Evolutionary conservation across 1,140 invertebrate genomes (phyloP), one percentile per base, ranked within the genome.

Genomic region (Drosophila triauraria): DNA sequence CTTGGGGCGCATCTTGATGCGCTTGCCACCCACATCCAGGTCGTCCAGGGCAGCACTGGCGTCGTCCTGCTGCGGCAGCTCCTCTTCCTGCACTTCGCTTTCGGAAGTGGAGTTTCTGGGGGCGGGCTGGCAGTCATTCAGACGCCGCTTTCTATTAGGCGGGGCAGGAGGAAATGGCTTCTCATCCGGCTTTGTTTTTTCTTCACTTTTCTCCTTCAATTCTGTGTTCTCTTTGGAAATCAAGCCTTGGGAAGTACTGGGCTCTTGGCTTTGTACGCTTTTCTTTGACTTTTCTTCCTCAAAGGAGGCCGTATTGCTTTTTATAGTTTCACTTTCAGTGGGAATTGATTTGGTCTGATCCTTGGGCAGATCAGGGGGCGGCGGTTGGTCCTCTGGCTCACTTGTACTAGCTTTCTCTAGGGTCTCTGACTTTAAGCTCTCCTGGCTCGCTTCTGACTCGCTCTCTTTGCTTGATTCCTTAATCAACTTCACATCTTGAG

Each of bases 1-100:
- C 72, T 95, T 95, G 0, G 92, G 93, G 4, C 94, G 86, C 48
- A 95, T 91, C 57, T 94, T 95, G 72, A 94, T 93, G 12, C 94
- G 91, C 67, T 95, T 95, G 1, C 94, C 94, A 10, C 87, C 93
- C 15, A 91, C 90, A 65, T 92, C 92, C n/a, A 91, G 87, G 86
- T 93, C 94, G 82, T 74, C 94, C 17, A 78, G 4, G 1, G 35
- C 76, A 5, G 91, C 91, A 88, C 93, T 93, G 74, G 48, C 93
- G 86, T 93, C 93, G 2, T 40, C 35, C 8, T 17, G 50, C 27
- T 65, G 74, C 2, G 65, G 83, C 51, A 38, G 8, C 4, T 75
- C 44, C 54, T 93, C 92, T 3, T 75, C 44, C 44, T 92, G 88
- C 4, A 90, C 32, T 27, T 92, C 91, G 51, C 91, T 92, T 15